phyloP scores from a whole-genome alignment of 2,113 vertebrate species.

The Glaucomys volans region DNA sequence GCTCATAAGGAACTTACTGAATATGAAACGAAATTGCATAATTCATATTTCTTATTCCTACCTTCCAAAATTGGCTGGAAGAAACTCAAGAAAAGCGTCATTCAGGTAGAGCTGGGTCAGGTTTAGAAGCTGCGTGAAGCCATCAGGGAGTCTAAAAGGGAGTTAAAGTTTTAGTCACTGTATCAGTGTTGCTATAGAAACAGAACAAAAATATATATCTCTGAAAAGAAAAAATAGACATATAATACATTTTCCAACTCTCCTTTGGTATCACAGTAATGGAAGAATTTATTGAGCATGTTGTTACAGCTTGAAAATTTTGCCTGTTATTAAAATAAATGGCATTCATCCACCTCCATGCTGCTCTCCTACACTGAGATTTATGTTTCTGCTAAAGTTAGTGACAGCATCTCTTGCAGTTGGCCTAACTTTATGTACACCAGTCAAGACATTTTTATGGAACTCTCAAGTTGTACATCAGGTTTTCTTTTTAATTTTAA shows the following conservation, averaged over 20 bases:
- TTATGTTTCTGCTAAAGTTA: conserved; percentile 1
- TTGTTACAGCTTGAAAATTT: conserved; percentile 49
- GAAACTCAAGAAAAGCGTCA: conserved; percentile 99
- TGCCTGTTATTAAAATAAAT: conserved; percentile 73
- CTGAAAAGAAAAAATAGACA: conserved; percentile 75
- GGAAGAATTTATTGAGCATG: conserved; percentile 72
- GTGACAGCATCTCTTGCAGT: not conserved
- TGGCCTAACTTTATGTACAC: not conserved
- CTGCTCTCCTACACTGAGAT: conserved; percentile 16
- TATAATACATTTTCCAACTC: conserved; percentile 74
- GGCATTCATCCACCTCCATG: not conserved
- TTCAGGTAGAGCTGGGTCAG: conserved; percentile 99
- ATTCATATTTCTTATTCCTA: conserved; percentile 87
- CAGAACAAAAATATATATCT: conserved; percentile 76
- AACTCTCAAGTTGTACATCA: conserved; percentile 18
- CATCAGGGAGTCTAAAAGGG: conserved; percentile 95
- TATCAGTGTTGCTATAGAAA: conserved; percentile 83
- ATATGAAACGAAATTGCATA: conserved; percentile 9
- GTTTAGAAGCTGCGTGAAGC: conserved; percentile 99
- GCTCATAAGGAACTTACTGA: not conserved
- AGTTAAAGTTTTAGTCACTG: conserved; percentile 80
- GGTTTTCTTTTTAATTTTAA: conserved; percentile 40
- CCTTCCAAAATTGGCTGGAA: conserved; percentile 99
- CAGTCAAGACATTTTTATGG: not conserved
- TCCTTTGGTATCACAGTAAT: conserved; percentile 65